phyloP scores from a whole-genome alignment of 1,140 invertebrate species.

The Drosophila tropicalis region DNA sequence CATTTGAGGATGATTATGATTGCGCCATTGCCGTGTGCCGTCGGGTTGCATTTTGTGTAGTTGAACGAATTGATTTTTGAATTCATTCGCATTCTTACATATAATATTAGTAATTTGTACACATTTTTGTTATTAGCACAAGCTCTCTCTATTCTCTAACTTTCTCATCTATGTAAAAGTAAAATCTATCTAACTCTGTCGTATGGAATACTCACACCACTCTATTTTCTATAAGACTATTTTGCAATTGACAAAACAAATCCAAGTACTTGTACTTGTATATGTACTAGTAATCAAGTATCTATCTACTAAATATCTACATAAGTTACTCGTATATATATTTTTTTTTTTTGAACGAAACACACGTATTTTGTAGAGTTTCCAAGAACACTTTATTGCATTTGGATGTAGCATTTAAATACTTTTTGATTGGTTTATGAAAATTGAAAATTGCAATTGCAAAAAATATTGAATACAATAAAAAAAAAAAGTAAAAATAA shows the following conservation, averaged over 20 bases:
- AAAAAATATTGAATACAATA: conserved; percentile 18
- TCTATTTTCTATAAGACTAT: conserved; percentile 10
- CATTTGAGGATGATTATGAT: neutral
- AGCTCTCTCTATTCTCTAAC: conserved; percentile 49
- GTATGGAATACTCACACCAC: conserved; percentile 47
- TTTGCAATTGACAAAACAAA: conserved; percentile 35
- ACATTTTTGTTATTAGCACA: conserved; percentile 66
- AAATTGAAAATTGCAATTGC: conserved; percentile 45
- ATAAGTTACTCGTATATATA: conserved; percentile 23
- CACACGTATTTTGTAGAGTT: conserved; percentile 75
- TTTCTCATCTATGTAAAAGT: conserved; percentile 44
- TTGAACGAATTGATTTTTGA: conserved; percentile 44
- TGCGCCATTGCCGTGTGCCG: conserved; percentile 1
- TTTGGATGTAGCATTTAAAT: conserved; percentile 80
- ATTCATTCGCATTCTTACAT: conserved; percentile 52
- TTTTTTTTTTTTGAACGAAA: conserved; percentile 63
- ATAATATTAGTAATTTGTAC: conserved; percentile 34
- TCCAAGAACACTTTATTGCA: conserved; percentile 72
- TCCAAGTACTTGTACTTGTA: conserved; percentile 66
- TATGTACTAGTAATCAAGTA: conserved; percentile 6
- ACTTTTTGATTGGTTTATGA: conserved; percentile 70
- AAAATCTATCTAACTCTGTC: conserved; percentile 60
- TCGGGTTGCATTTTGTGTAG: conserved; percentile 45
- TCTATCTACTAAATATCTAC: conserved; percentile 41
- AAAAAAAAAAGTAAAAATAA: neutral